Evolutionary conservation across 2,797 vertebrate genomes (phyloP).

Genomic region (Manis pentadactyla): DNA sequence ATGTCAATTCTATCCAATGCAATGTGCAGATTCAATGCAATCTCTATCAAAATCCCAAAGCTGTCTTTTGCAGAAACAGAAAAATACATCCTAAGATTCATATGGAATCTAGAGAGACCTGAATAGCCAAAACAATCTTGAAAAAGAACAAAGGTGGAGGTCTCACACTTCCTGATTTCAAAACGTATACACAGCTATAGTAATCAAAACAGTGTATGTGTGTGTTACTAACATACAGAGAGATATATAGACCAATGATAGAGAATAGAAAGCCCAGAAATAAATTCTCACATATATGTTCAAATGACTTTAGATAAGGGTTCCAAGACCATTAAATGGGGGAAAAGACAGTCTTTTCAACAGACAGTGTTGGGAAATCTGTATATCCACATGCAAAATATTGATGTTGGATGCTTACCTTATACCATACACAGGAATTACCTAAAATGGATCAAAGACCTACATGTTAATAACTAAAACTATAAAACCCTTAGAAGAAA

Average conservation of each 20-base stretch:
- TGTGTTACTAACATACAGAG: neutral
- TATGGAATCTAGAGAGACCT: neutral
- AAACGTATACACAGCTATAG: neutral
- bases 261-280: neutral
- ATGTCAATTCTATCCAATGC: neutral
- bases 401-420: neutral
- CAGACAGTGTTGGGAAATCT: neutral
- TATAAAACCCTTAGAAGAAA: neutral
- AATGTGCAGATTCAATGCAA: neutral
- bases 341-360: neutral
- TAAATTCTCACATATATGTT: neutral
- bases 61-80: neutral
- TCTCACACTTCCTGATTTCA: neutral
- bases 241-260: neutral
- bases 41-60: neutral
- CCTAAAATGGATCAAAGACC: neutral
- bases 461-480: neutral
- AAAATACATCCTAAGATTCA: neutral
- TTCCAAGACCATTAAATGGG: neutral
- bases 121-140: neutral
- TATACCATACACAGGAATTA: neutral
- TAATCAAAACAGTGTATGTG: neutral
- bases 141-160: slow-evolving; percentile 23
- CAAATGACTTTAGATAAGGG: neutral
- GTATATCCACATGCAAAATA: neutral